Evolutionary conservation across 2,888 invertebrate species (phyloP).

Genomic region (Eristalis pertinax): DNA sequence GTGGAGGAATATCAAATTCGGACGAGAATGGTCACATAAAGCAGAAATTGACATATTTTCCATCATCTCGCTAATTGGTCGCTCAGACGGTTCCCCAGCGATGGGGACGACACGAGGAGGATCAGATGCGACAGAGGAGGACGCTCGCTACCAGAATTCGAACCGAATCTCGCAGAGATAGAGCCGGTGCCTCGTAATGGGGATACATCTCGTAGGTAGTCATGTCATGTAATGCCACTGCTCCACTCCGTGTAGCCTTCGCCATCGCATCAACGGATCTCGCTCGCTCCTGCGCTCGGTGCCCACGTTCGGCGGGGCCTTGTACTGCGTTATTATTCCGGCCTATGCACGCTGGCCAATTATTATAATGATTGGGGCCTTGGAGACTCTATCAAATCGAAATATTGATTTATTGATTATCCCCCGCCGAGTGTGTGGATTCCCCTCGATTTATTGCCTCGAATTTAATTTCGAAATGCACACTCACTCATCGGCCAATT

Average conservation of each 20-base stretch:
- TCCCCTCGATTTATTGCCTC: conserved; percentile 60
- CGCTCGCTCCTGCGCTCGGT: conserved; percentile 1
- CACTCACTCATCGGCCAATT: conserved; percentile 56
- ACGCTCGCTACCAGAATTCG: conserved; percentile 28
- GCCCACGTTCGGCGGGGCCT: neutral
- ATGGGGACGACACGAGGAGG: conserved; percentile 53
- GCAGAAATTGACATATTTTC: conserved; percentile 74
- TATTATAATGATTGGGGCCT: conserved; percentile 74
- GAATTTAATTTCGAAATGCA: conserved; percentile 53
- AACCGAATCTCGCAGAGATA: conserved; percentile 33
- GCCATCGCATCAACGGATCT: conserved; percentile 43
- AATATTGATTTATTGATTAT: conserved; percentile 74
- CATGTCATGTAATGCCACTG: conserved; percentile 57
- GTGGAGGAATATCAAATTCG: conserved; percentile 46
- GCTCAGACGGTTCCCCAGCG: conserved; percentile 59
- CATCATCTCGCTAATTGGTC: conserved; percentile 75
- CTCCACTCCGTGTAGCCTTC: conserved; percentile 20
- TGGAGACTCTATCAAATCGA: conserved; percentile 73
- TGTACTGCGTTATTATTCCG: conserved; percentile 31
- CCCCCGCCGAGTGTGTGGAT: conserved; percentile 2
- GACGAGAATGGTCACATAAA: conserved; percentile 69
- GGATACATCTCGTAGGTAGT: conserved; percentile 22
- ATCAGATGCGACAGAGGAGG: conserved; percentile 43
- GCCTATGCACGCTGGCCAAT: conserved; percentile 72
- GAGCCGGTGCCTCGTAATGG: conserved; percentile 17